A percentile compares a stretch with the other conserved stretches of the same genome.
Conservation (phyloP, 2,888 invertebrate genomes). For the Acanthosepion lycidas region DNA sequence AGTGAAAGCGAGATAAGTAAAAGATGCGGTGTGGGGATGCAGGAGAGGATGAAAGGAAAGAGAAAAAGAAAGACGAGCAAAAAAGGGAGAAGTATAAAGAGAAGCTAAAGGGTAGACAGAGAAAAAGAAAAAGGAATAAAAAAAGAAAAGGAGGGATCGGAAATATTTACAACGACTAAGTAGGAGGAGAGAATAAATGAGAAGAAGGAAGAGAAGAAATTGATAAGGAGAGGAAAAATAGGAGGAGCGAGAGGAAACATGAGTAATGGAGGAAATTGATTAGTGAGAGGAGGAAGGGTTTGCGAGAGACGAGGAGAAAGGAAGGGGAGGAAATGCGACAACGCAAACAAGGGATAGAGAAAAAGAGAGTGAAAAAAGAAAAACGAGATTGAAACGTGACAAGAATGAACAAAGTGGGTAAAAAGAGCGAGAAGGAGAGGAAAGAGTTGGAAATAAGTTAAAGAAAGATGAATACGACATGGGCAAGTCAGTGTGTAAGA, state of each 20-base stretch:
- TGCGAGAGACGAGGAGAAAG: neutral
- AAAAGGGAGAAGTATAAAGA: neutral
- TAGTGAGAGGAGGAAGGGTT: neutral
- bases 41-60: neutral
- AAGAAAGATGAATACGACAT: no score
- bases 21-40: neutral
- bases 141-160: conserved; percentile 37
- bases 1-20: neutral
- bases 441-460: neutral
- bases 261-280: conserved; percentile 44
- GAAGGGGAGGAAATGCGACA: neutral
- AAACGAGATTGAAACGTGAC: neutral
- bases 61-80: neutral
- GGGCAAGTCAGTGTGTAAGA: no score
- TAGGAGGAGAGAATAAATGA: conserved; percentile 23
- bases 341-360: neutral
- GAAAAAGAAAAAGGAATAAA: neutral
- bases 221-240: neutral
- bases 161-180: conserved; percentile 34
- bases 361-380: neutral
- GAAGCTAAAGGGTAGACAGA: neutral
- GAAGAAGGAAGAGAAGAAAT: conserved; percentile 35
- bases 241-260: conserved; percentile 39
- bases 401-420: neutral
- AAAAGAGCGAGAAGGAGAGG: neutral